These are phyloP conservation scores for Thera obeliscata DNA, from an alignment of 2,888 invertebrate species.

Conservation along the genomic window DNA sequence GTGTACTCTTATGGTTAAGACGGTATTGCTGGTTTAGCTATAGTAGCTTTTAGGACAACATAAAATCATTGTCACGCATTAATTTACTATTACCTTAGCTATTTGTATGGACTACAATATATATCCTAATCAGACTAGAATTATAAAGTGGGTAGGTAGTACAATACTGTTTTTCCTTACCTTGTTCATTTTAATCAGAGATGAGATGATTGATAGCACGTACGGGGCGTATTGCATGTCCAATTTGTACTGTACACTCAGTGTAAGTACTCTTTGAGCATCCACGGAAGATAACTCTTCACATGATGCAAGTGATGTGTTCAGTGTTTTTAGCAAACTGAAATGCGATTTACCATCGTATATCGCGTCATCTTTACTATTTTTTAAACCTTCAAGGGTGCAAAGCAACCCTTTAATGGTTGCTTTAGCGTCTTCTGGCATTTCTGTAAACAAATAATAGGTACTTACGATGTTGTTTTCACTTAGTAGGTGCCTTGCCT, in stretches of 20 bases:
- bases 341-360: constrained; percentile 15
- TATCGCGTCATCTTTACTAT: constrained; percentile 13
- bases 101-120: too few species aligned
- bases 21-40: too few species aligned
- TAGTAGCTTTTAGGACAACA: too few species aligned
- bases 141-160: background rate
- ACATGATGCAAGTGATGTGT: constrained; percentile 2
- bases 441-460: constrained; percentile 30
- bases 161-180: constrained; percentile 8
- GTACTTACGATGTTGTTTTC: background rate
- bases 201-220: constrained; percentile 17
- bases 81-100: too few species aligned
- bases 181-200: constrained; percentile 22
- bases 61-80: too few species aligned
- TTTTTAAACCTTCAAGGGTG: constrained; percentile 13
- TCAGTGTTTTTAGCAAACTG: constrained; percentile 15
- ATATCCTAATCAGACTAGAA: too few species aligned
- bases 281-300: constrained; percentile 8
- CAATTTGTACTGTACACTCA: constrained; percentile 38
- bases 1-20: too few species aligned
- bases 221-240: constrained; percentile 20
- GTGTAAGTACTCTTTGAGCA: constrained; percentile 40
- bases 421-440: constrained; percentile 23
- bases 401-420: constrained; percentile 15
- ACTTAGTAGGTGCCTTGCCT: background rate